These are phyloP conservation scores for Hydroisotoma schaefferi DNA, from an alignment of 2,888 invertebrate genomes.

Conservation along the genomic window DNA sequence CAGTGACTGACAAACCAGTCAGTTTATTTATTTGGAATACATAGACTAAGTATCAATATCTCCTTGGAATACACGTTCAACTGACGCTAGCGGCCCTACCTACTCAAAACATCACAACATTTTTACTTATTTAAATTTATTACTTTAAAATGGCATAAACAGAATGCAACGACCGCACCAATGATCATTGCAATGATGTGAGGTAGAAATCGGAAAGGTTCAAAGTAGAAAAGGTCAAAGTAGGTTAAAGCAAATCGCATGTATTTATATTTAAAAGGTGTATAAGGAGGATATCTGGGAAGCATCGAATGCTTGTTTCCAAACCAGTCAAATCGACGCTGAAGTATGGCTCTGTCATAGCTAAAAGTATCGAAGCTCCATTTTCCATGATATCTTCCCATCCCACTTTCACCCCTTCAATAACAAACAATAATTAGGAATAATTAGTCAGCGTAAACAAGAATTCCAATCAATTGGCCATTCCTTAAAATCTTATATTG, in stretches of 20 bases:
- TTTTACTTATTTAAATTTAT: no score
- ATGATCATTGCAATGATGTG: slow-evolving; percentile 23
- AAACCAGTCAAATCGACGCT: slow-evolving; percentile 37
- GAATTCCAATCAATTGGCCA: no score
- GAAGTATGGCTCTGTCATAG: slow-evolving; percentile 54
- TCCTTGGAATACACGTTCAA: neutral
- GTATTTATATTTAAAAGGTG: slow-evolving; percentile 9
- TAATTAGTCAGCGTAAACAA: no score
- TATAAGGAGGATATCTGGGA: slow-evolving; percentile 37
- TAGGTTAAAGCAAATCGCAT: slow-evolving; percentile 7
- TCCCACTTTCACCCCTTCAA: slow-evolving; percentile 59
- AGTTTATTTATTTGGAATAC: no score
- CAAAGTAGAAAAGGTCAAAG: slow-evolving; percentile 24
- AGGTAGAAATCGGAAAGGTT: slow-evolving; percentile 22
- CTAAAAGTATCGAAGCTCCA: slow-evolving; percentile 57
- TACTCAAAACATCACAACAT: no score
- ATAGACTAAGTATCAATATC: no score
- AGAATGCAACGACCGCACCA: slow-evolving; percentile 26
- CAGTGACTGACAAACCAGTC: no score
- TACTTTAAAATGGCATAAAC: slow-evolving; percentile 4
- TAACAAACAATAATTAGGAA: neutral
- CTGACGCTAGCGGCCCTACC: neutral
- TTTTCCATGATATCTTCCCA: slow-evolving; percentile 56
- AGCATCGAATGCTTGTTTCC: slow-evolving; percentile 47
- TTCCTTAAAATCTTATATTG: no score